A percentile compares a stretch with the other conserved stretches of the same genome.
Evolutionary conservation across 2,888 invertebrate species (phyloP).

Genomic region (Auanema freiburgensis): DNA sequence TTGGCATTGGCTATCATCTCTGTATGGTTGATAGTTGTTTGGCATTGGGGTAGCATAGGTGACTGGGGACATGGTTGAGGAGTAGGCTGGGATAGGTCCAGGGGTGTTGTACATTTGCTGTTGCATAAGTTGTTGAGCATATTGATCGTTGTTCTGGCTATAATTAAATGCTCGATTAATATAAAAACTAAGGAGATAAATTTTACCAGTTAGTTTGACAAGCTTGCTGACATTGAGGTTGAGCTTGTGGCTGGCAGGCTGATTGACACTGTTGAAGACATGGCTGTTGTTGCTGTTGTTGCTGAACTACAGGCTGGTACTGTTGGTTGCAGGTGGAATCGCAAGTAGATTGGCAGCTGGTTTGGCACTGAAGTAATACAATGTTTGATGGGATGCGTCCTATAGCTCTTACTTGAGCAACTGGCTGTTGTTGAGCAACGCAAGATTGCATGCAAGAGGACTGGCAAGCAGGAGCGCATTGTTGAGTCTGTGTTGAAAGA

Average conservation of each 20-base stretch:
- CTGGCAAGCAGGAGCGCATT: conserved; percentile 36
- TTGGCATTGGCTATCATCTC: conserved; percentile 27
- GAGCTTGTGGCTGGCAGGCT: conserved; percentile 24
- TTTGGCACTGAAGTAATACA: conserved; percentile 25
- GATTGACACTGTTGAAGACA: conserved; percentile 37
- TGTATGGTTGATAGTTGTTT: conserved; percentile 13
- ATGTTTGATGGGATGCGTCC: conserved; percentile 12
- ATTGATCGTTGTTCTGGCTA: conserved; percentile 30
- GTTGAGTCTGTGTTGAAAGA: conserved; percentile 22
- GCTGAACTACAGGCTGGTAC: conserved; percentile 31
- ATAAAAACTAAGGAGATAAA: neutral
- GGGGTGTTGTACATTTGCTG: conserved; percentile 42
- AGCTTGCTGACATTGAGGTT: conserved; percentile 10
- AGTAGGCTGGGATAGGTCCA: conserved; percentile 35
- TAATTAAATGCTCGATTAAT: neutral
- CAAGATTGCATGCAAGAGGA: conserved; percentile 33
- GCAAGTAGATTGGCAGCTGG: conserved; percentile 32
- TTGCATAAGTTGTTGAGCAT: conserved; percentile 36
- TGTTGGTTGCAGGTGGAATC: conserved; percentile 23
- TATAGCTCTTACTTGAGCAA: conserved; percentile 7
- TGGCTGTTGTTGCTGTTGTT: conserved; percentile 18
- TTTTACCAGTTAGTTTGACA: conserved; percentile 10
- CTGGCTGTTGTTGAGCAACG: conserved; percentile 33
- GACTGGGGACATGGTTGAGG: conserved; percentile 27
- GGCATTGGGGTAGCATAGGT: neutral